phyloP scores from a whole-genome alignment of 2,113 vertebrate species.

The Sapayoa aenigma region DNA sequence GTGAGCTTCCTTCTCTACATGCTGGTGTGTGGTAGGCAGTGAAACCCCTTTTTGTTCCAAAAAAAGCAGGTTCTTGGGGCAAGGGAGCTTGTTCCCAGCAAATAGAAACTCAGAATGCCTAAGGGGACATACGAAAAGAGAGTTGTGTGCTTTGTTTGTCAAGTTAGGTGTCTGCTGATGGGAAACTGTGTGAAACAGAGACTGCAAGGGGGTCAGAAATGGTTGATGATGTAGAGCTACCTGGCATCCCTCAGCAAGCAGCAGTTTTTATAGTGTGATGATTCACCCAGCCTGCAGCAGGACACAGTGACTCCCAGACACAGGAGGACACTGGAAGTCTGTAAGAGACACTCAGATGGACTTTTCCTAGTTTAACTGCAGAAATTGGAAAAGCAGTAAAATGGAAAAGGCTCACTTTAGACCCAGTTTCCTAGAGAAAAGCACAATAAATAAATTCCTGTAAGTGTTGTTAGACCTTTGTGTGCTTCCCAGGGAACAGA shows the following conservation, averaged over 20 bases:
- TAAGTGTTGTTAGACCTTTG: conserved; percentile 13
- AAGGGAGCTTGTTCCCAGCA: not conserved
- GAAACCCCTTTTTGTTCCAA: not conserved
- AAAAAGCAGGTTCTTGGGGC: not conserved
- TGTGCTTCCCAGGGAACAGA: conserved; percentile 27
- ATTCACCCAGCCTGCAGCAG: not conserved
- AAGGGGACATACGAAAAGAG: not conserved
- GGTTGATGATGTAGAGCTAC: not conserved
- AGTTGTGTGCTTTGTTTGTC: not conserved
- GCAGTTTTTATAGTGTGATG: not conserved
- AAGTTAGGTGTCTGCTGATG: not conserved
- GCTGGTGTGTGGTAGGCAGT: not conserved
- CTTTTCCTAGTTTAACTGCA: conserved; percentile 48
- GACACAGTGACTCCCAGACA: not conserved
- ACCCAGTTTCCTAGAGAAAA: conserved; percentile 37
- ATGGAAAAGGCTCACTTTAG: conserved; percentile 31
- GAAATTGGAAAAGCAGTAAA: conserved; percentile 71
- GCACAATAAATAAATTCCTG: conserved; percentile 57
- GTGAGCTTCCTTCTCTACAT: not conserved
- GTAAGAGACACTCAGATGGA: conserved; percentile 35
- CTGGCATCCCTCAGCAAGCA: not conserved
- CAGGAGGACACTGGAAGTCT: not conserved
- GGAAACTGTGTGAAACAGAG: not conserved
- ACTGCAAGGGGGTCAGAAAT: not conserved
- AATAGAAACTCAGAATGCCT: not conserved